Percentiles rank a stretch among this genome's conserved stretches.
These are phyloP conservation scores for Teleogryllus oceanicus DNA, from an alignment of 2,888 invertebrate species.

Conservation along the genomic window DNA sequence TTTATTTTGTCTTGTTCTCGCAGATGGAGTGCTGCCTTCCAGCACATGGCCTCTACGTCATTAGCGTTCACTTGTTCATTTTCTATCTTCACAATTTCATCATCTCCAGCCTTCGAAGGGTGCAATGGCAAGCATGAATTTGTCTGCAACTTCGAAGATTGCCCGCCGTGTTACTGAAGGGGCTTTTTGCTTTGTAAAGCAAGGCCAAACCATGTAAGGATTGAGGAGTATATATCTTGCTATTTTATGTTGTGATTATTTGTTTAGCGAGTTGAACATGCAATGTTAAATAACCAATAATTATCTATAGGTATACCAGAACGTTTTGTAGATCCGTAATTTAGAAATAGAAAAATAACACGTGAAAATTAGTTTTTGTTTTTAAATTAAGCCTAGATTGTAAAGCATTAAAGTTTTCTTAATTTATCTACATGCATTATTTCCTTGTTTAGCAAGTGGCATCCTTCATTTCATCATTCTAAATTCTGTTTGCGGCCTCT, in stretches of 20 bases:
- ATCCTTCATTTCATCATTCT: not conserved
- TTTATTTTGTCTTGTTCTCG: not conserved
- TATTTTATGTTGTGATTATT: too few relatives aligned
- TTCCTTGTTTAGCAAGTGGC: not conserved
- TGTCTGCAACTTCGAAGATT: not conserved
- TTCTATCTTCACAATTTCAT: constrained; percentile 8
- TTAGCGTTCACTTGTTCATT: not conserved
- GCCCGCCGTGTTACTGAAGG: not conserved
- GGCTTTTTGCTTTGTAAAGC: not conserved
- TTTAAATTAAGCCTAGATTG: too few relatives aligned
- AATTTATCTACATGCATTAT: too few relatives aligned
- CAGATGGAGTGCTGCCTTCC: not conserved
- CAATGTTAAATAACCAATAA: too few relatives aligned
- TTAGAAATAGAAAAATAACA: too few relatives aligned
- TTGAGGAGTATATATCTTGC: too few relatives aligned
- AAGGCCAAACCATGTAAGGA: not conserved
- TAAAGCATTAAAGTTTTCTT: too few relatives aligned
- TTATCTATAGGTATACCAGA: too few relatives aligned
- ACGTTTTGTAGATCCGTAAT: too few relatives aligned
- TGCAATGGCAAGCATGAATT: not conserved
- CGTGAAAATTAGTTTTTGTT: too few relatives aligned
- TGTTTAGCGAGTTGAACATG: too few relatives aligned
- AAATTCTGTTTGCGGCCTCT: constrained; percentile 2
- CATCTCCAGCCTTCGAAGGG: not conserved
- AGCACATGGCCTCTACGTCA: not conserved